These are phyloP conservation scores for Drosophila mimetica DNA, from an alignment of 2,888 invertebrate genomes.

Conservation along the genomic window DNA sequence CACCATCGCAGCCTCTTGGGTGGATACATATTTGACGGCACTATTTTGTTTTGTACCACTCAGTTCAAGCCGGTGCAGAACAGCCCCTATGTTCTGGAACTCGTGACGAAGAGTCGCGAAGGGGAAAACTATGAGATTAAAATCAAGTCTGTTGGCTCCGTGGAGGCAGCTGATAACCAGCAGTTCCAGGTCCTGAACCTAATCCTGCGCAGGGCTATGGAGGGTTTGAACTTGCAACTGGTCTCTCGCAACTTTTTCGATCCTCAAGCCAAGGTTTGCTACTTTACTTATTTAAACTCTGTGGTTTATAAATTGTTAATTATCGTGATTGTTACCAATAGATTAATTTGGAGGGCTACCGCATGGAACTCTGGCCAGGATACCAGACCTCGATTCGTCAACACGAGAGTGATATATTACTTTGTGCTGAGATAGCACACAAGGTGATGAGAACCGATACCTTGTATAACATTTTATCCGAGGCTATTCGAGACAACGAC, in stretches of 20 bases:
- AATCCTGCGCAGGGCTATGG: constrained; percentile 87
- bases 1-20: constrained; percentile 86
- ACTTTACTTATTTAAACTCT: neutral
- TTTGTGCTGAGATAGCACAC: constrained; percentile 92
- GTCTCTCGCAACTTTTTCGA: constrained; percentile 91
- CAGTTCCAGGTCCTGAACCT: constrained; percentile 92
- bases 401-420: constrained; percentile 90
- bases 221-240: constrained; percentile 87
- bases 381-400: constrained; percentile 94
- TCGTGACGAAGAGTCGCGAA: constrained; percentile 86
- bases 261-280: constrained; percentile 87
- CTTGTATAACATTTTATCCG: constrained; percentile 87
- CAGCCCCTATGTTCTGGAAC: constrained; percentile 85
- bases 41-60: constrained; percentile 88
- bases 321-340: constrained; percentile 18
- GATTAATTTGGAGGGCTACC: constrained; percentile 84
- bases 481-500: constrained; percentile 84
- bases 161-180: constrained; percentile 88
- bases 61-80: constrained; percentile 81
- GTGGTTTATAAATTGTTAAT: neutral
- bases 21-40: constrained; percentile 91
- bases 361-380: constrained; percentile 92
- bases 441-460: constrained; percentile 93
- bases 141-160: constrained; percentile 87
- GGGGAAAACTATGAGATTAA: constrained; percentile 87